Percentiles rank a stretch among this genome's conserved stretches.
Evolutionary conservation across 2,113 vertebrate genomes (phyloP).

Genomic region (Myotis lucifugus): DNA sequence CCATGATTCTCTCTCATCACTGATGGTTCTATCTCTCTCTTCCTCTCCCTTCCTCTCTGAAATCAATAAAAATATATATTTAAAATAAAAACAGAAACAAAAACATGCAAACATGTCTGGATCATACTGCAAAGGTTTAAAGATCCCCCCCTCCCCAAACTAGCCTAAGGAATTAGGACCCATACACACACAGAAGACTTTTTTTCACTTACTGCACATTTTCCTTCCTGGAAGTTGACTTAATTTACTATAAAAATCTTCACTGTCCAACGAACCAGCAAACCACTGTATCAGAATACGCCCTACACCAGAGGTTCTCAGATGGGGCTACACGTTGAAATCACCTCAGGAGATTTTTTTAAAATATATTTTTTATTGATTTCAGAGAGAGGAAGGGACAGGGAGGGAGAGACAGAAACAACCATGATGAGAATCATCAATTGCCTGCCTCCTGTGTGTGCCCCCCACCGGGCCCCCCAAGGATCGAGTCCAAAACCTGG

Average conservation of each 20-base stretch:
- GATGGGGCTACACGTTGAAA: not conserved
- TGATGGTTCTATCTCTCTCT: too few species aligned
- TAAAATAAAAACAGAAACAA: not conserved
- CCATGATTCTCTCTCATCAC: too few species aligned
- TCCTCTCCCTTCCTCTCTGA: too few species aligned
- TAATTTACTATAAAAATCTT: constrained; percentile 25
- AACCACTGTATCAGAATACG: not conserved
- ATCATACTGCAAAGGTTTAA: not conserved
- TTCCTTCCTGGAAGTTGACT: not conserved
- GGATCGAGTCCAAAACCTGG: too few species aligned
- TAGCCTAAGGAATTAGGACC: not conserved
- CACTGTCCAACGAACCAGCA: not conserved
- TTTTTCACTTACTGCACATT: not conserved
- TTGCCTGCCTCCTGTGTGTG: too few species aligned
- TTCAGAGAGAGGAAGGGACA: too few species aligned
- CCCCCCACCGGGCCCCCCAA: too few species aligned
- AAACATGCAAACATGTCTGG: not conserved
- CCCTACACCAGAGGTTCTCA: not conserved
- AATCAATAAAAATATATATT: too few species aligned
- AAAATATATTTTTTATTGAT: too few species aligned
- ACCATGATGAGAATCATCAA: too few species aligned
- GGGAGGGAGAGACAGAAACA: too few species aligned
- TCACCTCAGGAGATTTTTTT: not conserved
- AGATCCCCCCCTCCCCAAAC: not conserved
- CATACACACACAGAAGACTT: not conserved